These are phyloP conservation scores for Drosophila melanica DNA, from an alignment of 1,140 invertebrate species.

Conservation along the genomic window DNA sequence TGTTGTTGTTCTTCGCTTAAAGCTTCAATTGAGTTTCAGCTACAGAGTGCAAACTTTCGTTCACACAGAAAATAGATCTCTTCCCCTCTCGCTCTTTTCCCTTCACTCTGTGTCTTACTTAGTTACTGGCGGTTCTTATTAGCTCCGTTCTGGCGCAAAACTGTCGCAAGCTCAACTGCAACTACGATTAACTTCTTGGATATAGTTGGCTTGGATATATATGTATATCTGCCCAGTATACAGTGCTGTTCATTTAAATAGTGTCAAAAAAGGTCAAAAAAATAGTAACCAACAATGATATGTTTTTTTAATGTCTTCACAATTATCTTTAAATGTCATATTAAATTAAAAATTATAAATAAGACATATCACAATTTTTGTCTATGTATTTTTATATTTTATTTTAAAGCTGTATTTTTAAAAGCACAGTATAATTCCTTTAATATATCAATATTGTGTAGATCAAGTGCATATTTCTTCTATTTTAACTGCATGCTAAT, in stretches of 20 bases:
- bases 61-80: slow-evolving; percentile 27
- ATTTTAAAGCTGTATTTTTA: too few relatives aligned
- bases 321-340: too few relatives aligned
- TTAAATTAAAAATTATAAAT: too few relatives aligned
- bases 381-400: too few relatives aligned
- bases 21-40: slow-evolving; percentile 4
- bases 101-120: background rate
- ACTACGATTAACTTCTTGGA: slow-evolving; percentile 70
- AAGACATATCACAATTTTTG: too few relatives aligned
- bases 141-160: slow-evolving; percentile 54
- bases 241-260: background rate
- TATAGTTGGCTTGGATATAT: slow-evolving; percentile 36
- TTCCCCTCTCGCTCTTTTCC: background rate
- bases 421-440: too few relatives aligned
- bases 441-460: too few relatives aligned
- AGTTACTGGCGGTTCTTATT: slow-evolving; percentile 59
- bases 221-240: background rate
- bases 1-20: background rate
- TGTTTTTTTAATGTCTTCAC: too few relatives aligned
- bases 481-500: too few relatives aligned
- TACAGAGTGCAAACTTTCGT: slow-evolving; percentile 43
- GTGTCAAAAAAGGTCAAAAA: background rate
- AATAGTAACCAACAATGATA: too few relatives aligned
- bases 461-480: too few relatives aligned
- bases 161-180: slow-evolving; percentile 67